Conservation (phyloP, 2,797 vertebrate species). For the Lateolabrax maculatus region DNA sequence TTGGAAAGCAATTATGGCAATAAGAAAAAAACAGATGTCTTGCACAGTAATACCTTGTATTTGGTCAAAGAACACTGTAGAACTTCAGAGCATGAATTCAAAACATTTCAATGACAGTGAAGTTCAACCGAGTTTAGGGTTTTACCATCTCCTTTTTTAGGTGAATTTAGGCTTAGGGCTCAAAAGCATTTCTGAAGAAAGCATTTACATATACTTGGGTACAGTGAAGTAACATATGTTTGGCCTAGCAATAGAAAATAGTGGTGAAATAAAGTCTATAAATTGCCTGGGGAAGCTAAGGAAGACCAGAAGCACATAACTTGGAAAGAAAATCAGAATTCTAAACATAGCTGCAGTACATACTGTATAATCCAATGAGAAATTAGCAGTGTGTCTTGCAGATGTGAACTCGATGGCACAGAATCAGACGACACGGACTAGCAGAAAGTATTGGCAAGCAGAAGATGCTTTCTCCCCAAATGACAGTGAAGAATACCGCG, state of each 20-base stretch:
- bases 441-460: slow-evolving; percentile 21
- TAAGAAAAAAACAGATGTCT: too few species aligned
- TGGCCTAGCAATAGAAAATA: not conserved
- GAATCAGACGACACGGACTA: slow-evolving; percentile 26
- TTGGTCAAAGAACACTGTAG: too few species aligned
- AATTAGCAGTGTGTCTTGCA: slow-evolving; percentile 21
- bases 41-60: too few species aligned
- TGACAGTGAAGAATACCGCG: slow-evolving; percentile 50
- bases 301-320: not conserved
- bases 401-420: slow-evolving; percentile 16
- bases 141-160: too few species aligned
- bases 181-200: slow-evolving; percentile 3
- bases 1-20: too few species aligned
- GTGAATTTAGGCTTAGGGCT: too few species aligned
- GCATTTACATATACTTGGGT: not conserved
- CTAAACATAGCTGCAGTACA: slow-evolving; percentile 13
- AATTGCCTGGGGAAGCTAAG: not conserved
- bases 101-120: too few species aligned
- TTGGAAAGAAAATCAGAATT: not conserved
- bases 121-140: too few species aligned
- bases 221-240: not conserved
- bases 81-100: too few species aligned
- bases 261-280: not conserved
- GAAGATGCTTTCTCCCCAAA: slow-evolving; percentile 35
- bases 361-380: slow-evolving; percentile 24